These are phyloP conservation scores for Megaceryle maxima DNA, from an alignment of 2,113 vertebrate species.

Conservation along the genomic window DNA sequence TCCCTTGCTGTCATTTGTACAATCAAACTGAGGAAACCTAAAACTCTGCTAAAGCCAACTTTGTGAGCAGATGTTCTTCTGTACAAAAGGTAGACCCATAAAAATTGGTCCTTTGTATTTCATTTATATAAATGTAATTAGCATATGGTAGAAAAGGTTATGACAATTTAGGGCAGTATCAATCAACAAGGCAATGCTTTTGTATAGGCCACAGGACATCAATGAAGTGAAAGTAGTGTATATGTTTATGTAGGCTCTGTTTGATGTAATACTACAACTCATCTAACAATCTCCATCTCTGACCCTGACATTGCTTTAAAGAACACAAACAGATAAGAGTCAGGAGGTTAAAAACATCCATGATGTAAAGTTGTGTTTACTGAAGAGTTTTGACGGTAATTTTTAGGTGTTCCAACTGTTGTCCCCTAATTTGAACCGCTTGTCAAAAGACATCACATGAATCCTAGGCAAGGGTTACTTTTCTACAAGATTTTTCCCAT, in stretches of 20 bases:
- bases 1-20: not conserved
- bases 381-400: not conserved
- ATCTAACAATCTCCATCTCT: not conserved
- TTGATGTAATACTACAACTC: constrained; percentile 54
- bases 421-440: not conserved
- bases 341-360: constrained; percentile 8
- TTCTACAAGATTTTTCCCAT: not conserved
- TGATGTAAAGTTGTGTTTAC: constrained; percentile 23
- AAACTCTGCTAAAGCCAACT: not conserved
- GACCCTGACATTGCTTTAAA: constrained; percentile 31
- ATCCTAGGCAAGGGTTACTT: not conserved
- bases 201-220: not conserved
- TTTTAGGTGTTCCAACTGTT: not conserved
- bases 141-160: not conserved
- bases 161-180: not conserved
- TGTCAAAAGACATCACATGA: not conserved
- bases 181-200: not conserved
- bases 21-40: not conserved
- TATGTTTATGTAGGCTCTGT: not conserved
- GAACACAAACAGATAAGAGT: constrained; percentile 38
- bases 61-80: not conserved
- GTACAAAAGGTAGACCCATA: not conserved
- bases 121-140: not conserved
- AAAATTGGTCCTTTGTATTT: not conserved
- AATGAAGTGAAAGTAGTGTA: not conserved